These are phyloP conservation scores for Trissoscelio sp. DNA, from an alignment of 2,888 invertebrate genomes.

Conservation along the genomic window DNA sequence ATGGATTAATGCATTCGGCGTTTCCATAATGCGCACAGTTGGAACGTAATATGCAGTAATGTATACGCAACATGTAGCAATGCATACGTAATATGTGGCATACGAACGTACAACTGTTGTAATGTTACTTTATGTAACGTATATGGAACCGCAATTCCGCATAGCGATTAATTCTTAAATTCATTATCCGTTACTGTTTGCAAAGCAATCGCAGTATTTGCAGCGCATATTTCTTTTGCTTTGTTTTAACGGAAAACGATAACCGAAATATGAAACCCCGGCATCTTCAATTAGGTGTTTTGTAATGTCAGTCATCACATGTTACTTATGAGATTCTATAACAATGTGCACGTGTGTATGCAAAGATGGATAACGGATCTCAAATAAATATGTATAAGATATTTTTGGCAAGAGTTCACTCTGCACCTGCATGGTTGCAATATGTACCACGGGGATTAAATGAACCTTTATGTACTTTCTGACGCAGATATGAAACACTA, in stretches of 20 bases:
- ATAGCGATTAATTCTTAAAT: conserved; percentile 18
- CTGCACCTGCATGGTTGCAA: conserved; percentile 34
- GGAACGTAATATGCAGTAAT: conserved; percentile 22
- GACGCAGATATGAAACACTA: conserved; percentile 41
- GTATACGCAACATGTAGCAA: conserved; percentile 34
- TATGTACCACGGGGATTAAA: conserved; percentile 47
- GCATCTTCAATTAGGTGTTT: neutral
- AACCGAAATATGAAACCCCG: neutral
- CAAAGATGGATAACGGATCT: conserved; percentile 3
- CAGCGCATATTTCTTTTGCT: neutral
- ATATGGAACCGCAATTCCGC: neutral
- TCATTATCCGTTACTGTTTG: neutral
- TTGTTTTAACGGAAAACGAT: neutral
- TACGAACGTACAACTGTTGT: conserved; percentile 23
- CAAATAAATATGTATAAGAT: conserved; percentile 52
- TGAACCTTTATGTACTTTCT: conserved; percentile 39
- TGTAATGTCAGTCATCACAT: conserved; percentile 10
- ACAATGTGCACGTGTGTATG: neutral
- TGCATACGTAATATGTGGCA: conserved; percentile 38
- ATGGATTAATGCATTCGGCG: conserved; percentile 28
- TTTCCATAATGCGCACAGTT: conserved; percentile 22
- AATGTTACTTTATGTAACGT: conserved; percentile 9
- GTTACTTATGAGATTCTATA: conserved; percentile 30
- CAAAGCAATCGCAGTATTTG: neutral
- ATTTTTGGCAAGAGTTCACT: conserved; percentile 40